Percentiles rank a stretch among this genome's conserved stretches.
These are phyloP conservation scores for Eurystomus gularis DNA, from an alignment of 2,113 vertebrate genomes.

Conservation along the genomic window DNA sequence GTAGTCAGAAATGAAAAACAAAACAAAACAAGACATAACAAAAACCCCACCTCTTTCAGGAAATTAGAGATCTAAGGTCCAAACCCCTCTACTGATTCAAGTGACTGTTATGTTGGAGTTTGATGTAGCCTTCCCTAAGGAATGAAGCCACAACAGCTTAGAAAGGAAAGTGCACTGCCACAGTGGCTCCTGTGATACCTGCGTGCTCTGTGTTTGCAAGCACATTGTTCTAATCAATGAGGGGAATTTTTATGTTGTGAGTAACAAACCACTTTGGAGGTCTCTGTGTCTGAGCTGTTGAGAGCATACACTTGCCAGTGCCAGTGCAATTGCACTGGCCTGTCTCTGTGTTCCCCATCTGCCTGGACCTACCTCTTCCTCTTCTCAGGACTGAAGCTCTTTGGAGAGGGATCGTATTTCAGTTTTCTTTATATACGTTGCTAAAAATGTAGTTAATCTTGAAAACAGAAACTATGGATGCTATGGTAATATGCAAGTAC, in stretches of 20 bases:
- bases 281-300: rapidly evolving
- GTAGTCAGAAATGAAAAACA: neutral
- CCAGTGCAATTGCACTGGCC: neutral
- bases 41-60: neutral
- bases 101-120: neutral
- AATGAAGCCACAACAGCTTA: rapidly evolving
- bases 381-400: neutral
- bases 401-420: neutral
- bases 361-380: neutral
- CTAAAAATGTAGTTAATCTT: neutral
- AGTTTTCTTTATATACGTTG: neutral
- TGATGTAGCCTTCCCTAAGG: neutral
- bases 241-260: neutral
- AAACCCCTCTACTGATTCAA: neutral
- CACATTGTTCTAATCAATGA: rapidly evolving
- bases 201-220: neutral
- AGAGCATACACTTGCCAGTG: neutral
- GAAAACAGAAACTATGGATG: neutral
- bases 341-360: no score
- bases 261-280: neutral
- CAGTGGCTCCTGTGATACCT: neutral
- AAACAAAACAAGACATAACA: no score
- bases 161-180: rapidly evolving
- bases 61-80: neutral
- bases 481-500: neutral